These are phyloP conservation scores for Nasonia vitripennis DNA, from an alignment of 1,140 invertebrate species.

Conservation along the genomic window DNA sequence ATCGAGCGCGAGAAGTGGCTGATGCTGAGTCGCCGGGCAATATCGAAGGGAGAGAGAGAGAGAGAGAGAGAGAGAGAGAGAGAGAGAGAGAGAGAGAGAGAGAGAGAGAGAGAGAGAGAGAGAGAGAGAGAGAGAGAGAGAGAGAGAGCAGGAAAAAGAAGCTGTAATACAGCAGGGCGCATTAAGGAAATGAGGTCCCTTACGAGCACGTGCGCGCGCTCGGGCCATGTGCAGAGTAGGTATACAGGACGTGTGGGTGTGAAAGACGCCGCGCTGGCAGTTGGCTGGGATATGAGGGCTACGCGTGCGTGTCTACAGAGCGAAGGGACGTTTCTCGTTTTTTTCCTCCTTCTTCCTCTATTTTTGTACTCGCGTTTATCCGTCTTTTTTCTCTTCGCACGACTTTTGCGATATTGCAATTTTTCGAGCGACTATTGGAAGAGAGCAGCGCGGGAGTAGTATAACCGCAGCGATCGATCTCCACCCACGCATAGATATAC, in stretches of 20 bases:
- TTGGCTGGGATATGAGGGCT: neutral
- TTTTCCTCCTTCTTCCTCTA: too few species aligned
- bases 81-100: neutral
- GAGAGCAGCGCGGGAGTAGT: too few species aligned
- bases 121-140: neutral
- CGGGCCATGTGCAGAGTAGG: neutral
- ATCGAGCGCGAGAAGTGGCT: neutral
- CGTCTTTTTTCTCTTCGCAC: too few species aligned
- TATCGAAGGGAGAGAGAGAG: neutral
- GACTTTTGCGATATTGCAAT: neutral
- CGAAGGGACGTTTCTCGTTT: too few species aligned
- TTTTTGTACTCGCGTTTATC: too few species aligned
- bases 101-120: neutral
- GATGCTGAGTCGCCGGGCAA: neutral
- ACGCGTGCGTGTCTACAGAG: neutral
- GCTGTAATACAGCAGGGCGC: neutral
- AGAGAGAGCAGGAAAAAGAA: neutral
- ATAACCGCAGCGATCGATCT: too few species aligned
- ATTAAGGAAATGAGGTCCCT: constrained; percentile 24
- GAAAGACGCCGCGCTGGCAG: neutral
- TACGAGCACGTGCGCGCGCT: neutral
- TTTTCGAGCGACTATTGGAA: neutral
- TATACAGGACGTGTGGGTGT: neutral
- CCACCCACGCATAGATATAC: too few species aligned
- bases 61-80: neutral